Base-by-base conservation (phyloP, 2,888 invertebrate species). In the Cheilosia urbana region DNA sequence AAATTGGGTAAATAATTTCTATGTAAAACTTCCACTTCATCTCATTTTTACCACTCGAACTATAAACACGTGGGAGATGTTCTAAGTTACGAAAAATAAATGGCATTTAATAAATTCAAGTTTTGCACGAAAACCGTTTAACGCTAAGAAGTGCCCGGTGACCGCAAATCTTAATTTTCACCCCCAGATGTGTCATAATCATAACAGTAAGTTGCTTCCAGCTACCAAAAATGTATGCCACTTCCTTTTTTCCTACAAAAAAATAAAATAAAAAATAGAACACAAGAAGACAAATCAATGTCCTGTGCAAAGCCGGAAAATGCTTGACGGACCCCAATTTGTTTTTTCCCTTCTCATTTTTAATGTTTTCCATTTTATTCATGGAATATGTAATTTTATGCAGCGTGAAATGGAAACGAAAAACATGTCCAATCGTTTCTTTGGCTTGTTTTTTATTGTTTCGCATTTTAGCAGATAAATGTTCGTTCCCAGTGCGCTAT, bases 391-490 rank as follows among this genome's bases (percentile, higher is more conserved):
- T 51, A 71, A 80, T 80, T 79, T 84, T 80, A 84, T 84, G 84
- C 51, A 66, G 84, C 80, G 75, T 84, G 84, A 80, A 84, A 84
- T 84, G 80, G 71, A 80, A 84, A 84, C 66, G 58, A 47, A 30
- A 69, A 58, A 73, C 79, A 79, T 75, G 79, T 62, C 73, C 65
- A 84, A 37, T 69, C 75, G 73, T 69, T 82, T 58, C 65, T 45
- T 82, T 21, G 47, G 47, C 17, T 62, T 19, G 55, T 78, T 63
- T 72, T 83, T 63, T 72, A 62, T 68, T 60, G 69, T 80, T 71
- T 69, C 75, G 72, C 65, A 60, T 77, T 82, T 82, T 13, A 77
- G 77, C 82, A 77, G 79, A 84, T 65, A 75, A 79, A 79, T 71
- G 69, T 55, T 65, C 53, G 42, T 57, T 51, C 60, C 40, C 57